These are phyloP conservation scores for Trigoniulus corallinus DNA, from an alignment of 1,140 invertebrate species.

Conservation along the genomic window DNA sequence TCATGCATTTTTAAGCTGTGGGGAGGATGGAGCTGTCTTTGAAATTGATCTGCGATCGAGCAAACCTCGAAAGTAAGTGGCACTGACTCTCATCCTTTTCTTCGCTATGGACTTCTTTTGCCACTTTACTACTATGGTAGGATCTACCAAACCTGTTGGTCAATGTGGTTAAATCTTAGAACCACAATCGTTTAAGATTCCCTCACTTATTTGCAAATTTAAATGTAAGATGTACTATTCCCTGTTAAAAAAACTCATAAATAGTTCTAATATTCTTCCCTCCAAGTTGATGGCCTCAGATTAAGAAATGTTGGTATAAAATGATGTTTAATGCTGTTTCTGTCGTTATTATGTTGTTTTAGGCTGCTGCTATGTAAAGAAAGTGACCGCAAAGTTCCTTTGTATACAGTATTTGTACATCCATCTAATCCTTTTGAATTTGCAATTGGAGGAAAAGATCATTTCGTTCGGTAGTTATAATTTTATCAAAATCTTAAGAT, in stretches of 20 bases:
- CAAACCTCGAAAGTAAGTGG: conserved; percentile 41
- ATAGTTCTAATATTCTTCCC: no score
- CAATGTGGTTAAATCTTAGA: no score
- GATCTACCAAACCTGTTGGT: no score
- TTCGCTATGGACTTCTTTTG: no score
- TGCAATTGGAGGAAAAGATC: conserved; percentile 54
- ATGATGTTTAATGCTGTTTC: not conserved
- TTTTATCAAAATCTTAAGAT: conserved; percentile 3
- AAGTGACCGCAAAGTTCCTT: conserved; percentile 38
- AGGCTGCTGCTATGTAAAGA: conserved; percentile 49
- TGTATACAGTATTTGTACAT: conserved; percentile 76
- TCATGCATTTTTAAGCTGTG: conserved; percentile 62
- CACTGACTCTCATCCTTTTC: not conserved
- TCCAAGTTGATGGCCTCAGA: no score
- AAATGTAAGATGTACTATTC: no score
- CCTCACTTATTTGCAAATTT: no score
- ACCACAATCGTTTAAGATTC: no score
- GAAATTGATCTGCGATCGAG: conserved; percentile 61
- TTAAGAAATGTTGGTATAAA: no score
- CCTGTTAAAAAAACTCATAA: no score
- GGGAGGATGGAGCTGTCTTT: conserved; percentile 69
- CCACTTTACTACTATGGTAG: no score
- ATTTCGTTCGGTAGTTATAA: conserved; percentile 24
- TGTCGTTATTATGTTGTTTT: conserved; percentile 6
- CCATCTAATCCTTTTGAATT: conserved; percentile 60